Base-by-base conservation (phyloP, 2,113 vertebrate genomes). In the Phasianus colchicus region DNA sequence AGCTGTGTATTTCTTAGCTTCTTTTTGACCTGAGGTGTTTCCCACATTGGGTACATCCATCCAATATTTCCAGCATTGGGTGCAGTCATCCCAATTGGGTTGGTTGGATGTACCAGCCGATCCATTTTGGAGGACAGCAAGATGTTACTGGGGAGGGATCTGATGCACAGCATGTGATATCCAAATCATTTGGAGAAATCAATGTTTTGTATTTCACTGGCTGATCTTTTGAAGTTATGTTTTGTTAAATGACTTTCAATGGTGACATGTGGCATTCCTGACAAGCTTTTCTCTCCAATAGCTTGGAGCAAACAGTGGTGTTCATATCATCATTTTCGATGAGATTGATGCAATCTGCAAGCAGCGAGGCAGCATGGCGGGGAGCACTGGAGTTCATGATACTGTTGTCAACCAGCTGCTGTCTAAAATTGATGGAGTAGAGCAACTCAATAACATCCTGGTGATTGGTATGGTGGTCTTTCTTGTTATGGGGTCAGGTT, bases 341-440 rank as follows among this genome's bases (percentile, higher is more conserved):
- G 99, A 99, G 97, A 99, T 99, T 1, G 99, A 99, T 52, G 99
- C 99, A 22, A 99, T 99, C 97, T 99, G 99, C 94, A 99, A 99
- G 96, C 99, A 99, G 97, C 98, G 99, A 54, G 99, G 99, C 70
- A 99, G 99, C 97, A 99, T 99, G 99, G 99, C 99, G 0, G 99
- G 99, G 2, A 99, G 99, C 97, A 99, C 99, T 0, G 99, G 99
- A 0, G 99, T 99, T 90, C 99, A 99, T 0, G 99, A 99, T 97
- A 99, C 99, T 0, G 99, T 99, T 1, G 99, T 99, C 91, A 99
- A 99, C 98, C 99, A 99, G 96, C 94, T 99, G 79, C 98, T 99
- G 74, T 99, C 99, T 65, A 99, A 99, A 95, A 99, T 99, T 2
- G 99, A 99, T 11, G 99, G 99, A 0, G 99, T 99, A 58, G 99